Conservation (phyloP, 1,140 invertebrate genomes). For the Micrasema minimum region DNA sequence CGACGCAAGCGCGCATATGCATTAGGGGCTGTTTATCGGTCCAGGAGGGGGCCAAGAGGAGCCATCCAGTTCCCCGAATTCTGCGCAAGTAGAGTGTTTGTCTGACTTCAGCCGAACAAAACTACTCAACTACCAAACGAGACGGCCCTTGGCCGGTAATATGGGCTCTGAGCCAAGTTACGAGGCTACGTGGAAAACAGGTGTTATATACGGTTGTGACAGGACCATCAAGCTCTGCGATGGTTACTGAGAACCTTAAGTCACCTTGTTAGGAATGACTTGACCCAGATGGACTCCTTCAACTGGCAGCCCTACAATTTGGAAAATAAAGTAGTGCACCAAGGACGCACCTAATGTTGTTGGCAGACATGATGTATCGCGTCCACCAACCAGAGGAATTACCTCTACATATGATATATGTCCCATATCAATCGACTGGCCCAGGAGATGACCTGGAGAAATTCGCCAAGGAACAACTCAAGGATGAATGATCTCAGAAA, state of each 20-base stretch:
- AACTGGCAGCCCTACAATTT: constrained; percentile 61
- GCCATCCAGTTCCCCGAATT: constrained; percentile 59
- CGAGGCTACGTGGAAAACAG: too few relatives aligned
- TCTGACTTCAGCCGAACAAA: constrained; percentile 61
- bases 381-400: constrained; percentile 45
- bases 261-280: constrained; percentile 58
- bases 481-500: background rate
- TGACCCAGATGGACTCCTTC: constrained; percentile 63
- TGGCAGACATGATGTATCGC: constrained; percentile 55
- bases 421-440: background rate
- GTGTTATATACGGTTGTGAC: background rate
- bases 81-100: constrained; percentile 60
- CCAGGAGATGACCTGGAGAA: background rate
- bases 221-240: constrained; percentile 65
- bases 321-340: constrained; percentile 54
- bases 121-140: constrained; percentile 61
- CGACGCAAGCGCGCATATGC: background rate
- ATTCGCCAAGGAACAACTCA: background rate
- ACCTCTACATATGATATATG: constrained; percentile 15
- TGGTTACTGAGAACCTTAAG: constrained; percentile 64
- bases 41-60: constrained; percentile 50
- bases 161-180: too few relatives aligned
- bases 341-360: constrained; percentile 55
- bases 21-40: background rate
- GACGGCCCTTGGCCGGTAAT: constrained; percentile 61